These are phyloP conservation scores for Lutjanus argentimaculatus DNA, from an alignment of 2,797 vertebrate genomes.

Conservation along the genomic window DNA sequence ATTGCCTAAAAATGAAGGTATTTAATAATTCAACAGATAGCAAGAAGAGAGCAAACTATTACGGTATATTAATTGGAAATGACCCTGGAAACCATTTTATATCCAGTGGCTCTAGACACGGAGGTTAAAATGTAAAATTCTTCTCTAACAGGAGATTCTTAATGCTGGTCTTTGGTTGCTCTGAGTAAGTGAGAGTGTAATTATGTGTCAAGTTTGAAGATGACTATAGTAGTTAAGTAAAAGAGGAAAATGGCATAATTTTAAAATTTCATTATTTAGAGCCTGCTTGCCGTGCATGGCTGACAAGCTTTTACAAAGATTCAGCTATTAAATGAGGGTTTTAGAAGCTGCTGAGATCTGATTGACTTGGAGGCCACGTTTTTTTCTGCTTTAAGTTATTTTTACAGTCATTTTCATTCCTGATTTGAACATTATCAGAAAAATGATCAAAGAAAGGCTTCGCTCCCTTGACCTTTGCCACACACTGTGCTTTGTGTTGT, in stretches of 20 bases:
- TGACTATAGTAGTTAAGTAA: background rate
- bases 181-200: background rate
- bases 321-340: background rate
- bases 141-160: background rate
- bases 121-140: background rate
- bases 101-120: background rate
- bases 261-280: background rate
- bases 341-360: background rate
- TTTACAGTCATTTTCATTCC: background rate
- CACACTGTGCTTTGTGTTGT: conserved; percentile 1
- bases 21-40: conserved; percentile 3
- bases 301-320: background rate
- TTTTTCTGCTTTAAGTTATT: background rate
- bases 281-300: background rate
- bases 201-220: background rate
- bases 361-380: background rate
- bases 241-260: background rate
- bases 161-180: background rate
- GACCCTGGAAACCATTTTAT: background rate
- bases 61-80: background rate
- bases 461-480: background rate
- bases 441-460: background rate
- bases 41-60: background rate
- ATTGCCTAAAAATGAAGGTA: background rate
- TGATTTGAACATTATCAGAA: background rate